A percentile compares a stretch with the other conserved stretches of the same genome.
These are phyloP conservation scores for Engystomops pustulosus DNA, from an alignment of 2,113 vertebrate genomes.

Conservation along the genomic window DNA sequence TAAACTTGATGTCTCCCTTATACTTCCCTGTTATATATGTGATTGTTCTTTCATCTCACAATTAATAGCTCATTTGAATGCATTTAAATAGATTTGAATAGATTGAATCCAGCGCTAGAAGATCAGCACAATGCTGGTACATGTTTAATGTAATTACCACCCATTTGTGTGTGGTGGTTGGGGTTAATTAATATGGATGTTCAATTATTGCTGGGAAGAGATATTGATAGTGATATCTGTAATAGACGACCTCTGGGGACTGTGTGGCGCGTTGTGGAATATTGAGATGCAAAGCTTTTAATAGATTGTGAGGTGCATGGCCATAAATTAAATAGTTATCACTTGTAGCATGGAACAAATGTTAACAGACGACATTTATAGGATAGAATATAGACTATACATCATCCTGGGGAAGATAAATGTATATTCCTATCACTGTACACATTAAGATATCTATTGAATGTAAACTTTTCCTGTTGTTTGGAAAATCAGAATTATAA, in stretches of 20 bases:
- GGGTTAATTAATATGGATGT: slow-evolving; percentile 36
- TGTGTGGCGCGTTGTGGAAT: neutral
- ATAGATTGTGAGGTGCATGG: neutral
- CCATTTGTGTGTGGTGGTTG: slow-evolving; percentile 29
- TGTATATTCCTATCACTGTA: too few relatives aligned
- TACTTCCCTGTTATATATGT: neutral
- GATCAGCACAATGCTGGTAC: slow-evolving; percentile 5
- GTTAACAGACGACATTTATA: neutral
- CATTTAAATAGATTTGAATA: slow-evolving; percentile 51
- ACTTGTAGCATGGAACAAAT: neutral
- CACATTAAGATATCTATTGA: too few relatives aligned
- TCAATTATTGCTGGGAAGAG: slow-evolving; percentile 38
- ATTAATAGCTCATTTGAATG: slow-evolving; percentile 44
- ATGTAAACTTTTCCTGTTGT: too few relatives aligned
- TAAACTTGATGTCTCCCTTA: neutral
- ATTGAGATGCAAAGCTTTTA: slow-evolving; percentile 2
- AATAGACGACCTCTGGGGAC: neutral
- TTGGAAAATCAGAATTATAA: too few relatives aligned
- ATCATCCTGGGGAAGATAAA: neutral
- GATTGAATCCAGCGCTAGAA: slow-evolving; percentile 4
- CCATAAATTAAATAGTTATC: neutral
- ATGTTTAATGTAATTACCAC: slow-evolving; percentile 36
- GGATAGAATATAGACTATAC: neutral
- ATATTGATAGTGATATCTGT: slow-evolving; percentile 44
- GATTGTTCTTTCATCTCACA: slow-evolving; percentile 14